Base-by-base conservation (phyloP, 2,888 invertebrate species). In the Ditylenchus weischeri region DNA sequence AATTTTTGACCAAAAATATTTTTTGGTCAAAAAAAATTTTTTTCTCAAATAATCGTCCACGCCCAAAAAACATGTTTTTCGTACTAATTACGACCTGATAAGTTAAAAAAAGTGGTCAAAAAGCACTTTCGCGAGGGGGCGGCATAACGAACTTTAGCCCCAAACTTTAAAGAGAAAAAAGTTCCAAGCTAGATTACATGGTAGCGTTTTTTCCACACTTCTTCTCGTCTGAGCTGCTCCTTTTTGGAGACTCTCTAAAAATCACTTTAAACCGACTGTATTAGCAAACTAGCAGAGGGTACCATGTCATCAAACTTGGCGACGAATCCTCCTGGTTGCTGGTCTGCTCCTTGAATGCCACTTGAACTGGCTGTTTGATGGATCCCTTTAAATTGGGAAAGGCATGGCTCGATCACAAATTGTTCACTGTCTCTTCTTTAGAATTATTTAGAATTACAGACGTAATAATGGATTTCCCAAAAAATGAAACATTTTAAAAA, bases 261-360 rank as follows among this genome's bases (percentile, higher is more conserved):
- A n/a, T 47, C 19, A 5, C 36, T 65, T 57, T 47, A 13, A 35
- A 36, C 13, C 48, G n/a, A 65, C 66, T 18, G 38, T 18, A n/a
- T 54, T 60, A 8, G 15, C n/a, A 21, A 13, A 15, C 15, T 64
- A 29, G 29, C 18, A 6, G 5, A 21, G n/a, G 65, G 13, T 57
- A 77, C 80, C 81, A 81, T 81, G 58, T 81, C 81, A 63, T 81
- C 81, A 62, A 81, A 81, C 62, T 81, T 81, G 11, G 79, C 78
- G 60, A 75, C 71, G 47, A 81, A 47, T 43, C 47, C 62, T 10
- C 38, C 47, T 8, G 3, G 43, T 43, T 43, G 43, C 13, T 43
- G 43, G 13, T 43, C 43, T 43, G 15, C 13, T 8, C 43, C 43
- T 8, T 19, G 21, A 54, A 21, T 23, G 21, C 38, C 47, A 47